phyloP scores from a whole-genome alignment of 1,140 invertebrate genomes.

The Caenorhabditis briggsae region DNA sequence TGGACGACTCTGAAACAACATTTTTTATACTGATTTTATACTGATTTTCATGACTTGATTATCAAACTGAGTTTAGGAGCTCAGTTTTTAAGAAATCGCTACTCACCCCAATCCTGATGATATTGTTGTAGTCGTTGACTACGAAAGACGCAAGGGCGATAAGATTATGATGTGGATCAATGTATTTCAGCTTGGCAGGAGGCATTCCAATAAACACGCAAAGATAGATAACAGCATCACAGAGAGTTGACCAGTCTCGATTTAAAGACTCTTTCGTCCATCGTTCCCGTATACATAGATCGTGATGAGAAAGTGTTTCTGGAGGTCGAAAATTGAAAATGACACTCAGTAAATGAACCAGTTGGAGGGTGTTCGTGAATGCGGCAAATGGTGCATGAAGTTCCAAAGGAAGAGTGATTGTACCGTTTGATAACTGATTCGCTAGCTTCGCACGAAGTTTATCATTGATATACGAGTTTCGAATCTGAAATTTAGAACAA shows the following conservation, averaged over 20 bases:
- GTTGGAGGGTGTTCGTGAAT: slow-evolving; percentile 32
- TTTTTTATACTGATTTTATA: too few relatives aligned
- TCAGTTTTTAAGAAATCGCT: too few relatives aligned
- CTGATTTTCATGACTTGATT: too few relatives aligned
- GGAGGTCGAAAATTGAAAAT: slow-evolving; percentile 42
- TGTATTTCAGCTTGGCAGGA: slow-evolving; percentile 10
- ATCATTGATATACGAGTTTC: slow-evolving; percentile 45
- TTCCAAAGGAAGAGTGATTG: slow-evolving; percentile 23
- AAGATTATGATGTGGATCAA: slow-evolving; percentile 42
- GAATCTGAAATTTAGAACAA: slow-evolving; percentile 7
- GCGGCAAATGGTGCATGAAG: slow-evolving; percentile 37
- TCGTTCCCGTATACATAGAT: slow-evolving; percentile 18
- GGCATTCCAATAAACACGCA: slow-evolving; percentile 40
- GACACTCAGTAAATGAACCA: slow-evolving; percentile 28
- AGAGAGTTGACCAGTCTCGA: slow-evolving; percentile 29
- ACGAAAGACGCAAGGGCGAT: slow-evolving; percentile 26
- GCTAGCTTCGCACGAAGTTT: slow-evolving; percentile 22
- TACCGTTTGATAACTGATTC: slow-evolving; percentile 14
- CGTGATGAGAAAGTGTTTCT: slow-evolving; percentile 41
- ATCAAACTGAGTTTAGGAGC: too few relatives aligned
- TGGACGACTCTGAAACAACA: slow-evolving; percentile 11
- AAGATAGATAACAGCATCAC: slow-evolving; percentile 34
- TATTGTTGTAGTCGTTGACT: slow-evolving; percentile 10
- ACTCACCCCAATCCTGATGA: slow-evolving; percentile 12
- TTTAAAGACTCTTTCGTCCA: slow-evolving; percentile 22